A percentile compares a stretch with the other conserved stretches of the same genome.
Evolutionary conservation across 2,888 invertebrate genomes (phyloP).

Genomic region (Cynaeus angustus): DNA sequence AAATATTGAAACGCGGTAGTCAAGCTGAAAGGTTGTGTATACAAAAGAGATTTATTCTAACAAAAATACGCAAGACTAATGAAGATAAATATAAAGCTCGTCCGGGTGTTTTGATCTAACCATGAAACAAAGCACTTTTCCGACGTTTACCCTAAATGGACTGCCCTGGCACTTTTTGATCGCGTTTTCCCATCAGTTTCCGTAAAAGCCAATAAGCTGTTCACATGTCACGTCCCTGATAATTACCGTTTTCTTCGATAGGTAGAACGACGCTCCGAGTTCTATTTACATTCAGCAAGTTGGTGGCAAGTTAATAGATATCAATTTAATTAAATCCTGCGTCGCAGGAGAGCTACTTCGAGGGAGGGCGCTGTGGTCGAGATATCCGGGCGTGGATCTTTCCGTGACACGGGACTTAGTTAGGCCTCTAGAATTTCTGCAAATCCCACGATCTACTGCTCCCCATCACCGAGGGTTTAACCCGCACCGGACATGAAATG

Average conservation of each 20-base stretch:
- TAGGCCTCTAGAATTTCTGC: constrained; percentile 60
- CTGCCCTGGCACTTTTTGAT: constrained; percentile 4
- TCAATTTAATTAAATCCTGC: constrained; percentile 67
- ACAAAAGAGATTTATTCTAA: constrained; percentile 48
- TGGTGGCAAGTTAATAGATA: constrained; percentile 67
- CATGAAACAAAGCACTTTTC: constrained; percentile 36
- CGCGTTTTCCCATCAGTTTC: constrained; percentile 5
- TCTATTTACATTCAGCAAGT: constrained; percentile 61
- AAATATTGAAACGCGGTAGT: constrained; percentile 51
- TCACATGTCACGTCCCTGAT: constrained; percentile 27
- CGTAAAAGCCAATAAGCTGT: constrained; percentile 16
- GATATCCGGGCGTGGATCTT: constrained; percentile 61
- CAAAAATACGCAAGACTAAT: constrained; percentile 51
- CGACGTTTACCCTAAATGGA: constrained; percentile 10
- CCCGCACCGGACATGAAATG: constrained; percentile 65
- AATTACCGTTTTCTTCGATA: constrained; percentile 30
- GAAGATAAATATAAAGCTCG: constrained; percentile 52
- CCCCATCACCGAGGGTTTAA: constrained; percentile 62
- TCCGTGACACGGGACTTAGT: constrained; percentile 62
- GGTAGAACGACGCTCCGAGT: constrained; percentile 40
- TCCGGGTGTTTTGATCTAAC: constrained; percentile 31
- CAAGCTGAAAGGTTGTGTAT: constrained; percentile 46
- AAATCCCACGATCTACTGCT: constrained; percentile 64
- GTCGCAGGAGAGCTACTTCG: constrained; percentile 51
- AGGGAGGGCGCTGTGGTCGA: constrained; percentile 49